Evolutionary conservation across 2,888 invertebrate genomes (phyloP), one percentile per base, ranked within the genome.

Genomic region (Drosophila monieri): DNA sequence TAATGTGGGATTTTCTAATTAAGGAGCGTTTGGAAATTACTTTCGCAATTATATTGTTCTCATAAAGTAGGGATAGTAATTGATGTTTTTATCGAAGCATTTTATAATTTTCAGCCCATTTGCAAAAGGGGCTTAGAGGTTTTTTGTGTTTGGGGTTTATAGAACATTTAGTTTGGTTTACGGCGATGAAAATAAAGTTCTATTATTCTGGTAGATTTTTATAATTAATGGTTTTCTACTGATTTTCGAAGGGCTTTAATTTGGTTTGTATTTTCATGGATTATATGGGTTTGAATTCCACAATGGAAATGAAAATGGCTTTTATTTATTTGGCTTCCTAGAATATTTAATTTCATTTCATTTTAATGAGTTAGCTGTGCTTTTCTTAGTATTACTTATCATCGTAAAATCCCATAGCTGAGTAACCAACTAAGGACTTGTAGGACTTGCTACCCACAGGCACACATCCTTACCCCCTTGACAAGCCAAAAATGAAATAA

Each of bases 1-100:
- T 69, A 55, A 47, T 70, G 71, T 41, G 54, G 8, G 37, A 47
- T 39, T n/a, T 54, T 43, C 59, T 61, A 64, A 64, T 64, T 61
- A 37, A 46, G 23, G 37, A 37, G 23, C n/a, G 57, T 27, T 57
- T 35, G 32, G 37, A 46, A 57, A 57, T 49, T 39, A 60, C 70
- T 69, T 39, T 60, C 32, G 70, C 60, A 60, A 68, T 68, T 68
- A 70, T 70, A 70, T 70, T 48, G 44, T 37, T 1, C 18, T 18
- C 48, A 51, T 47, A 57, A 67, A 27, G 25, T 21, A 30, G 44
- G 23, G 15, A 46, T 27, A 32, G 69, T 69, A 53, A 48, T 53
- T 18, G 43, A 59, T 59, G 18, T 39, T 49, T 41, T 37, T 27
- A 30, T 32, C 18, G 44, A 14, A 21, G 10, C 14, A n/a, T 27